Conservation (phyloP, 2,797 vertebrate species). For the Falco naumanni region DNA sequence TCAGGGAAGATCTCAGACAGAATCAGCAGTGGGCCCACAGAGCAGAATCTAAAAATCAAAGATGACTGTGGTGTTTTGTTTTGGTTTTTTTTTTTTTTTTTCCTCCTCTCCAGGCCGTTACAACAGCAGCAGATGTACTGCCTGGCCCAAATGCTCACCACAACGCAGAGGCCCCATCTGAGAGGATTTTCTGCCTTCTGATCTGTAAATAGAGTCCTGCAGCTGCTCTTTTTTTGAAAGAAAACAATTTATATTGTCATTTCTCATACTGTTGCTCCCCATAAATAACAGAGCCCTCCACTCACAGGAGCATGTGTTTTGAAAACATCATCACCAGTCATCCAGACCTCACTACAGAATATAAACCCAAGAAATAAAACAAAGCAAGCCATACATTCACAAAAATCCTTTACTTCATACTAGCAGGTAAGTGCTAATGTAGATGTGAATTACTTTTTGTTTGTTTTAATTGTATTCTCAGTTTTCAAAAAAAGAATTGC, state of each 20-base stretch:
- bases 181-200: background rate
- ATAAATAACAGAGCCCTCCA: background rate
- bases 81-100: too few species aligned
- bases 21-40: background rate
- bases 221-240: background rate
- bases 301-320: background rate
- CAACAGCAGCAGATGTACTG: background rate
- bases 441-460: background rate
- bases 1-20: background rate
- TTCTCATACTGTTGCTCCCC: background rate
- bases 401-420: background rate
- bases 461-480: background rate
- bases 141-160: background rate
- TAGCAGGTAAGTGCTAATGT: rapidly evolving
- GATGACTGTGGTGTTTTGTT: background rate
- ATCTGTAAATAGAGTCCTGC: rapidly evolving
- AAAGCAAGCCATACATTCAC: background rate
- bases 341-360: background rate
- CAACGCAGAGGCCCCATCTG: background rate
- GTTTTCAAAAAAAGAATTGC: background rate
- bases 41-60: background rate
- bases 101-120: background rate
- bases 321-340: background rate
- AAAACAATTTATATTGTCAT: background rate
- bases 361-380: background rate